phyloP scores from a whole-genome alignment of 2,888 invertebrate species.

The Minunthozetes semirufus region DNA sequence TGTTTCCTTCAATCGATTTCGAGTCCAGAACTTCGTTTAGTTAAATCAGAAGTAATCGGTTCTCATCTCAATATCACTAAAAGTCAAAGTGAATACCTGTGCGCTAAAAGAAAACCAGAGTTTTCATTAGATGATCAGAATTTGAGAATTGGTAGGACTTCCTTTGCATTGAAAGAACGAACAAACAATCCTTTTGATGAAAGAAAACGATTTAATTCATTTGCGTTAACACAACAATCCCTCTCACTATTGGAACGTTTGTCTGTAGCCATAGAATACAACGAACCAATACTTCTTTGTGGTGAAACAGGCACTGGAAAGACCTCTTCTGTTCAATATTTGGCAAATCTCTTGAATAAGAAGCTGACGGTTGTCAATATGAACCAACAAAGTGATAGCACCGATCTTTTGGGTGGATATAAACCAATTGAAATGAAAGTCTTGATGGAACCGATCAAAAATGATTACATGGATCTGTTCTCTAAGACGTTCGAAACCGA shows the following conservation, averaged over 20 bases:
- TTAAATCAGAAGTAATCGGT: constrained; percentile 66
- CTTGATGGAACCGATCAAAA: constrained; percentile 69
- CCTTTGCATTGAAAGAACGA: constrained; percentile 18
- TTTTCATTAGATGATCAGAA: constrained; percentile 27
- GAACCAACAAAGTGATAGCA: constrained; percentile 97
- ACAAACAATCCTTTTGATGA: neutral
- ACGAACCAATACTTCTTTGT: constrained; percentile 85
- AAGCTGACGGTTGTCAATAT: constrained; percentile 90
- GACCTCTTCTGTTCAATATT: constrained; percentile 86
- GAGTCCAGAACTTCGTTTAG: constrained; percentile 54
- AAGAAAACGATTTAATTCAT: constrained; percentile 55
- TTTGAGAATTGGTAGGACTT: constrained; percentile 36
- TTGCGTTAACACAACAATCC: constrained; percentile 60
- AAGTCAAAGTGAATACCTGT: constrained; percentile 38
- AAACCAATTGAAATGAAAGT: constrained; percentile 88
- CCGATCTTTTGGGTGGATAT: constrained; percentile 89
- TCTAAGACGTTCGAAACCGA: constrained; percentile 64
- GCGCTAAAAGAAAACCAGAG: constrained; percentile 36
- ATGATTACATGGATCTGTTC: constrained; percentile 76
- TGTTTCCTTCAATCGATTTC: constrained; percentile 76
- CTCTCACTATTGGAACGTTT: constrained; percentile 78
- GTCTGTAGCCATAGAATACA: constrained; percentile 69
- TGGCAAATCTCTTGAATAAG: constrained; percentile 66
- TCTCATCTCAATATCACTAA: constrained; percentile 64
- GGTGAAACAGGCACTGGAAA: constrained; percentile 99